Base-by-base conservation (phyloP, 2,797 vertebrate species). In the Notamacropus eugenii region DNA sequence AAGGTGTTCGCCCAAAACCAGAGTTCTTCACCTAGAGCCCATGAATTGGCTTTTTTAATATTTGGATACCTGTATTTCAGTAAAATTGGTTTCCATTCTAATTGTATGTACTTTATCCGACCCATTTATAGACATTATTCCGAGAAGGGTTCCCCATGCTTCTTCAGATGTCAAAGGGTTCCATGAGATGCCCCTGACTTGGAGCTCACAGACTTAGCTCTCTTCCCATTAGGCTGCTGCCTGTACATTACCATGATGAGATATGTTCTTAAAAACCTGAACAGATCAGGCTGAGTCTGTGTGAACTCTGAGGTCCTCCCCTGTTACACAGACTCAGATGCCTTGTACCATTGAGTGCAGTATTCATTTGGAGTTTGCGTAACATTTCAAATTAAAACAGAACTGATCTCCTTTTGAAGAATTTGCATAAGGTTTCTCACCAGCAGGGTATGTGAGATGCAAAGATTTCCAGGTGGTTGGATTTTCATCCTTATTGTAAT, bases 381-480 rank as follows among this genome's bases (percentile, higher is more conserved):
- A 87, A 54, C 27, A 92, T 92, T 93, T 93, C 91, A 27, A 90
- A 97, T 94, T 82, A 95, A 59, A 97, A 54, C 55, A 34, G 34
- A 94, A 93, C 82, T 57, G 90, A 54, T 67, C 52, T 0, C 94
- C n/a, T 90, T 74, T 8, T 59, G 19, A 34, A 55, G 55, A 93
- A 3, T 95, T 58, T 97, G 0, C 16, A 5, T 95, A 92, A 90
- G 5, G 12, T 28, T 29, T 92, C 91, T 95, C 59, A 74, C 40
- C 87, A 55, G 54, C 74, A 92, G 14, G 90, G 74, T 0, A 11
- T 93, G 12, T 67, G 5, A 93, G 90, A 93, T 90, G 93, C 82
- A 97, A 22, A 93, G 91, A 87, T 95, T 91, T 95, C 92, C 67
- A 95, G 57, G 52, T 93, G 93, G 92, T 54, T 91, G 96, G 74